phyloP scores from a whole-genome alignment of 2,113 vertebrate genomes.

The Nerophis lumbriciformis region DNA sequence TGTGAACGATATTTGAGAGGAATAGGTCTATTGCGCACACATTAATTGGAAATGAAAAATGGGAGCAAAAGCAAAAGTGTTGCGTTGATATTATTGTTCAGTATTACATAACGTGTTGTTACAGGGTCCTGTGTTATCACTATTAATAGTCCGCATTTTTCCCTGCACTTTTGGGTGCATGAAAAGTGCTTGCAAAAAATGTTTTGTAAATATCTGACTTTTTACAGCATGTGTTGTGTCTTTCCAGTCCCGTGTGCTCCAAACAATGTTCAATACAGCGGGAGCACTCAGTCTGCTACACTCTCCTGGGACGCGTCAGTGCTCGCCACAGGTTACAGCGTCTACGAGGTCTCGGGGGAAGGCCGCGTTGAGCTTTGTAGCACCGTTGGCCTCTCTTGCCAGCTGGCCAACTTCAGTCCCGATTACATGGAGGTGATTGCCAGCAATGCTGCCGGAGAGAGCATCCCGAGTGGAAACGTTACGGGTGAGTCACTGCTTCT shows the following conservation, averaged over 20 bases:
- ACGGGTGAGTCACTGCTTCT: conserved; percentile 40
- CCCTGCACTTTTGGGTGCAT: too few relatives aligned
- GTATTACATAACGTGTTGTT: too few relatives aligned
- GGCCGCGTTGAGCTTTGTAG: conserved; percentile 40
- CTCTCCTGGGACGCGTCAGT: conserved; percentile 58
- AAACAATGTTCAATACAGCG: conserved; percentile 32
- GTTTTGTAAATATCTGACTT: background rate
- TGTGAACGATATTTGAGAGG: too few relatives aligned
- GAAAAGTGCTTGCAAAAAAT: too few relatives aligned
- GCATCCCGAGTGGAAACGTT: conserved; percentile 36
- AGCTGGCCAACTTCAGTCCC: conserved; percentile 22
- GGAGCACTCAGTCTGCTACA: conserved; percentile 14
- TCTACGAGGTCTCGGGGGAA: conserved; percentile 31
- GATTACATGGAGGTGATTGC: conserved; percentile 53
- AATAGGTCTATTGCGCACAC: too few relatives aligned
- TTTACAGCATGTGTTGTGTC: background rate
- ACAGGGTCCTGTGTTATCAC: too few relatives aligned
- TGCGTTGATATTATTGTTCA: too few relatives aligned
- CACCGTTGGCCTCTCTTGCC: conserved; percentile 58
- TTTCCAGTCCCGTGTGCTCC: conserved; percentile 66
- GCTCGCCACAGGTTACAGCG: conserved; percentile 56
- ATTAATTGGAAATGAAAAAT: too few relatives aligned
- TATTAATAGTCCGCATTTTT: too few relatives aligned
- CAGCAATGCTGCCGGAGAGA: conserved; percentile 64
- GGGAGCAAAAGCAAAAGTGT: too few relatives aligned